Percentiles rank a stretch among this genome's conserved stretches.
Conservation (phyloP, 2,888 invertebrate genomes). For the Exephanes ischioxanthus region DNA sequence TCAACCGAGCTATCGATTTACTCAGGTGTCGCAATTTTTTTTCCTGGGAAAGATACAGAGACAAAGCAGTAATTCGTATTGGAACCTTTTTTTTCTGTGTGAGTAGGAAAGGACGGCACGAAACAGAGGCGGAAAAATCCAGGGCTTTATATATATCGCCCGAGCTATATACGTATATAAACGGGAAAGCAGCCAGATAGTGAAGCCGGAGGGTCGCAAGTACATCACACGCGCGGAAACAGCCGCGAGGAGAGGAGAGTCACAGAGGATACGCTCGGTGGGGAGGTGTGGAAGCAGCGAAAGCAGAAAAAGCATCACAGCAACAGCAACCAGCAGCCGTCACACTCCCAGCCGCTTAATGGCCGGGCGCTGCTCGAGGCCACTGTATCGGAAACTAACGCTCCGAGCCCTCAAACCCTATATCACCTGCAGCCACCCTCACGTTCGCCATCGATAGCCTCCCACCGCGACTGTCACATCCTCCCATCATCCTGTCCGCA, state of each 20-base stretch:
- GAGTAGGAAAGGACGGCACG: not conserved
- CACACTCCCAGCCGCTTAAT: constrained; percentile 66
- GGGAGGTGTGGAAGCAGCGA: constrained; percentile 1
- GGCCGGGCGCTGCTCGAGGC: constrained; percentile 49
- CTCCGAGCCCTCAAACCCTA: constrained; percentile 40
- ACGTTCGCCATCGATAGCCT: constrained; percentile 33
- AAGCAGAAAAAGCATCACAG: constrained; percentile 46
- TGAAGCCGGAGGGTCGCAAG: constrained; percentile 35
- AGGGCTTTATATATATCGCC: not conserved
- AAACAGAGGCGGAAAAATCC: not conserved
- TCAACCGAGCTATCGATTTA: not conserved
- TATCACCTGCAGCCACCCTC: constrained; percentile 34
- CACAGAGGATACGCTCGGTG: not conserved
- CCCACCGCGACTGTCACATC: constrained; percentile 50
- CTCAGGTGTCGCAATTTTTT: not conserved
- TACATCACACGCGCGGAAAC: constrained; percentile 29
- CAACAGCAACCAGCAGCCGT: constrained; percentile 56
- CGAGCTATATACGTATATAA: not conserved
- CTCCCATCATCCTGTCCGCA: constrained; percentile 43
- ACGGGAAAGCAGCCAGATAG: constrained; percentile 35
- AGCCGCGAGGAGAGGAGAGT: constrained; percentile 15
- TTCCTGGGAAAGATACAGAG: not conserved
- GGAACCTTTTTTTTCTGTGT: not conserved
- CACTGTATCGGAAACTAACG: constrained; percentile 65
- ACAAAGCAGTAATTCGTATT: too few species aligned